Percentiles rank a stretch among this genome's conserved stretches.
These are phyloP conservation scores for Malurus leucopterus DNA, from an alignment of 2,797 vertebrate genomes.

Conservation along the genomic window DNA sequence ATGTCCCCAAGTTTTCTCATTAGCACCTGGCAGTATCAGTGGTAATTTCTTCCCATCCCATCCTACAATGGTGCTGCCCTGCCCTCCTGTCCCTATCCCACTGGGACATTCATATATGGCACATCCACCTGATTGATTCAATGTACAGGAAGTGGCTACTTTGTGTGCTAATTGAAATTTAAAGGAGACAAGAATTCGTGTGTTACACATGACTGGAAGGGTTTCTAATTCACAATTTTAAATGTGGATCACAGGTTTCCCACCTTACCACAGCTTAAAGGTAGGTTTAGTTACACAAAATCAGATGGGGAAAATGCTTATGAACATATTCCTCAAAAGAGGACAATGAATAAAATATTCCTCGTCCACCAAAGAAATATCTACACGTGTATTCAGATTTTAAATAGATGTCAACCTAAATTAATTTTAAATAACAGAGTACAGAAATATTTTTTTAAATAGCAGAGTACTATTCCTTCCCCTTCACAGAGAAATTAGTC, in stretches of 20 bases:
- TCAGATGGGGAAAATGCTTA: not conserved
- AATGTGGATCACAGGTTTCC: not conserved
- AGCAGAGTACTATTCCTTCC: not conserved
- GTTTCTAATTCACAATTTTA: not conserved
- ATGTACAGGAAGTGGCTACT: not conserved
- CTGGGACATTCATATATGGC: too few relatives aligned
- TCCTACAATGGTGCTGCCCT: not conserved
- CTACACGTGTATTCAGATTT: not conserved
- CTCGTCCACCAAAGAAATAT: not conserved
- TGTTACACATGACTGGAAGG: not conserved
- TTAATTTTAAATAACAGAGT: not conserved
- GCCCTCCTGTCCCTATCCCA: not conserved
- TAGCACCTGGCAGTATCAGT: not conserved
- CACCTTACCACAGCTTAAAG: not conserved
- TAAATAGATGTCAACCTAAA: not conserved
- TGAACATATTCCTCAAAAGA: not conserved
- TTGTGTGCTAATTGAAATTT: accelerated
- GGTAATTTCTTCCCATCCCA: not conserved
- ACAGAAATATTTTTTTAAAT: not conserved
- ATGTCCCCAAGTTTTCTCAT: accelerated
- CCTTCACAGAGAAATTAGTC: not conserved
- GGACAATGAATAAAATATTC: not conserved
- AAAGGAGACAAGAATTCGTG: not conserved
- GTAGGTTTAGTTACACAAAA: not conserved
- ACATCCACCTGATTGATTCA: not conserved